Base-by-base conservation (phyloP, 2,113 vertebrate genomes). In the Cebidichthys violaceus region DNA sequence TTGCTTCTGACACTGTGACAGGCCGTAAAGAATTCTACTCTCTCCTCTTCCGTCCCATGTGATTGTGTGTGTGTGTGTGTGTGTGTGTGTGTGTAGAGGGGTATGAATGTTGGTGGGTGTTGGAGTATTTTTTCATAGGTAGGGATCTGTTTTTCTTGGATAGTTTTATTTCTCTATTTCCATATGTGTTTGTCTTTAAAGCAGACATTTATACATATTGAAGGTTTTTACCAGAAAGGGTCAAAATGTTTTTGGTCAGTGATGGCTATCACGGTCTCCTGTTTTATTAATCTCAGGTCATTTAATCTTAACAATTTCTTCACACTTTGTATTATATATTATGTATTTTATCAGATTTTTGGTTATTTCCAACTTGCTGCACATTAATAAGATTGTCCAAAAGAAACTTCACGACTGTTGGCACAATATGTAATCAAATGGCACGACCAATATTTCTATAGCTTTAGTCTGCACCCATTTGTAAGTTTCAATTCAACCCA, bases 1-100 rank as follows among this genome's bases (percentile, higher is more conserved):
- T 87, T 87, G 86, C 87, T 88, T 90, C 88, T 92, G 90, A 93
- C 91, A 92, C 86, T 82, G 88, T 93, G 93, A 94, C 88, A 79
- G 81, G 73, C 87, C 70, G 77, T 85, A 91, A 90, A 93, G 86
- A 91, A 93, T 92, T 79, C 47, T 2, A 59, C 85, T 82, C 82
- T 78, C 81, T 82, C 64, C 79, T 64, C 69, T 74, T 81, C 65
- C 45, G 68, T 86, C 54, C 64, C 37, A 73, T 66, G 70, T 70
- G 79, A 69, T 33, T 86, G 54, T 82, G 64, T 74, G 79, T 64
- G 60, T 76, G 67, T 69, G 18, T 45, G 41, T 65, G 7, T 27
- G 24, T 62, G 64, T 70, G 71, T 79, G 20, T 75, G 47, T 50
- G 20, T 62, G 14, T 81, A 9, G 4, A 29, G 17, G 55, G 69